These are phyloP conservation scores for Therioaphis trifolii DNA, from an alignment of 2,888 invertebrate species.

Conservation along the genomic window DNA sequence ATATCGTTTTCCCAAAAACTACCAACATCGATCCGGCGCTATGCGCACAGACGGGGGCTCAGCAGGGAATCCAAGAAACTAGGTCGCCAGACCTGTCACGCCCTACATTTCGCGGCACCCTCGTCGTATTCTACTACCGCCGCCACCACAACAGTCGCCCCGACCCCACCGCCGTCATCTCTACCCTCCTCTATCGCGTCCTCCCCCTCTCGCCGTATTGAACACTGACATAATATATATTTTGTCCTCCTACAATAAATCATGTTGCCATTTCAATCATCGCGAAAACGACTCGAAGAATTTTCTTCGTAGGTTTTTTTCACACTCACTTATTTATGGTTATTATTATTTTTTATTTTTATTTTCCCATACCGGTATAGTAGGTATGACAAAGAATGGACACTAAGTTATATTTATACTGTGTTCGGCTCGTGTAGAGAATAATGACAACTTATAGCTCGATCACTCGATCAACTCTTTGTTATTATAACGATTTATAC, in stretches of 20 bases:
- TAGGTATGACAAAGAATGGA: no score
- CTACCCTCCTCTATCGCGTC: no score
- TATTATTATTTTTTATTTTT: no score
- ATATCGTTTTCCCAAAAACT: constrained; percentile 51
- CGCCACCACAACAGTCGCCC: no score
- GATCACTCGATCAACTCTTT: no score
- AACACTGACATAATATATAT: neutral
- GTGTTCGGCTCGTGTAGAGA: no score
- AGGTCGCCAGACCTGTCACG: constrained; percentile 60
- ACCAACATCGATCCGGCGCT: constrained; percentile 40
- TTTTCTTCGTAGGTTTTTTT: neutral
- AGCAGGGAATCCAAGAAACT: constrained; percentile 36
- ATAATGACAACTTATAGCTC: no score
- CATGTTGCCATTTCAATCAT: neutral
- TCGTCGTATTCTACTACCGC: neutral
- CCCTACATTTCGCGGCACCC: constrained; percentile 48
- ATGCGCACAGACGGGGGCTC: constrained; percentile 1
- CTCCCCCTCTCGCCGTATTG: neutral
- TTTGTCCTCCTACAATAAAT: neutral
- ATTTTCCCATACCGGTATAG: no score
- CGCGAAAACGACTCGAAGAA: neutral
- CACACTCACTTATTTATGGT: no score
- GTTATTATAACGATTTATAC: no score
- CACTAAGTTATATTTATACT: no score
- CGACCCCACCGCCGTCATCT: no score